These are phyloP conservation scores for Albula glossodonta DNA, from an alignment of 2,113 vertebrate species.

Conservation along the genomic window DNA sequence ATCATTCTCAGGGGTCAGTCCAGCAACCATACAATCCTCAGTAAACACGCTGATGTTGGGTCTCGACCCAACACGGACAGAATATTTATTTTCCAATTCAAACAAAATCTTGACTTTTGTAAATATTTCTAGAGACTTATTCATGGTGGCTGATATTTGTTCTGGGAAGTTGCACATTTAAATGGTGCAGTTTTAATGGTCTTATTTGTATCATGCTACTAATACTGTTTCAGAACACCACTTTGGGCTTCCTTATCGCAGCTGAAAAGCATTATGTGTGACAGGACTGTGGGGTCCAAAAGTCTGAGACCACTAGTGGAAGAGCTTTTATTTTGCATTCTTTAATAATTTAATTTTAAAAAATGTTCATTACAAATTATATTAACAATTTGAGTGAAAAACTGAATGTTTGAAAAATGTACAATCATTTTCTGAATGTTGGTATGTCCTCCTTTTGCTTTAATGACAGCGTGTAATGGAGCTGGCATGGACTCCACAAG, in stretches of 20 bases:
- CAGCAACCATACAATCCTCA: background rate
- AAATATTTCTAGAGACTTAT: background rate
- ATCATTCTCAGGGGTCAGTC: background rate
- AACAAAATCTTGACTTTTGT: background rate
- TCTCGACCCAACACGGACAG: background rate
- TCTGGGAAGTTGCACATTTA: background rate
- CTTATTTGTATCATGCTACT: background rate
- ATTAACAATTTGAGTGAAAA: too few species aligned
- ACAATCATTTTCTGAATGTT: too few species aligned
- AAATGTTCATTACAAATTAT: too few species aligned
- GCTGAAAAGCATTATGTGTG: background rate
- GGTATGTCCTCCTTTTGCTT: too few species aligned
- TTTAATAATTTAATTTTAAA: too few species aligned
- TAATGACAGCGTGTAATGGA: too few species aligned
- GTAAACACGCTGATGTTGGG: background rate
- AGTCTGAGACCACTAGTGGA: too few species aligned
- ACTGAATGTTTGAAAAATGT: too few species aligned
- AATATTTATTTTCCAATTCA: slow-evolving; percentile 7
- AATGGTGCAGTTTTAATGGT: background rate
- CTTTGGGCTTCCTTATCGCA: background rate
- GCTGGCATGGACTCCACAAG: too few species aligned
- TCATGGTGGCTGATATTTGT: background rate
- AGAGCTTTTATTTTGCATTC: too few species aligned
- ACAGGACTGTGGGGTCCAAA: too few species aligned
- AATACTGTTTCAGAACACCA: background rate